Conservation (phyloP, 2,113 vertebrate species). For the Herpetotheres cachinnans region DNA sequence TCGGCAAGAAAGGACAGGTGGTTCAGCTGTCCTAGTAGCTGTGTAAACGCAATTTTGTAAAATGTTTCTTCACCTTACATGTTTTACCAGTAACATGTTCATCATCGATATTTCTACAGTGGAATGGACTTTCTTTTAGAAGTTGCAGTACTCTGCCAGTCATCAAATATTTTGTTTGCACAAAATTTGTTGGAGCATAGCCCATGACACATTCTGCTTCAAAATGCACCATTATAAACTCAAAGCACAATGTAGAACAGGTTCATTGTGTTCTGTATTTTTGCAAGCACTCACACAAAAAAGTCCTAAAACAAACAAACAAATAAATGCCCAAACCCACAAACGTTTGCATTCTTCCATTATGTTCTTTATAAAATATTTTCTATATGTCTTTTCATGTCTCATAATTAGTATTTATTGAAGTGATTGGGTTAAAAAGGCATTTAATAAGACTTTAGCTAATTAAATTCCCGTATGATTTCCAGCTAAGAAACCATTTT, state of each 20-base stretch:
- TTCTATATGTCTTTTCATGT: neutral
- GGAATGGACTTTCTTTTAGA: neutral
- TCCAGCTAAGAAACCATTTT: neutral
- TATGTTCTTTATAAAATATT: neutral
- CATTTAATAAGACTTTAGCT: neutral
- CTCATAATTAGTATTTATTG: neutral
- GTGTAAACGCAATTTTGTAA: neutral
- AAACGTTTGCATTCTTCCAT: neutral
- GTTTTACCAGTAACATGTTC: neutral
- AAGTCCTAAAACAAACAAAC: neutral
- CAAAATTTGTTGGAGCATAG: neutral
- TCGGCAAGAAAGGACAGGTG: neutral
- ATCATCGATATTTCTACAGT: neutral
- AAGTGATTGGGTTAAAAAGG: neutral
- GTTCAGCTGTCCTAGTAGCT: neutral
- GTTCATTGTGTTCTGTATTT: neutral
- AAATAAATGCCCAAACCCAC: rapidly evolving
- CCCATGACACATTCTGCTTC: neutral
- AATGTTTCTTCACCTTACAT: neutral
- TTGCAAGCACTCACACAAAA: neutral
- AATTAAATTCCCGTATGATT: neutral
- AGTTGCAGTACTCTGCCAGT: neutral
- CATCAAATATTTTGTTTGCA: neutral
- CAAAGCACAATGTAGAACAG: neutral
- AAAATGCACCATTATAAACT: neutral